phyloP scores from a whole-genome alignment of 2,888 invertebrate genomes.

The Chydorus sphaericus region DNA sequence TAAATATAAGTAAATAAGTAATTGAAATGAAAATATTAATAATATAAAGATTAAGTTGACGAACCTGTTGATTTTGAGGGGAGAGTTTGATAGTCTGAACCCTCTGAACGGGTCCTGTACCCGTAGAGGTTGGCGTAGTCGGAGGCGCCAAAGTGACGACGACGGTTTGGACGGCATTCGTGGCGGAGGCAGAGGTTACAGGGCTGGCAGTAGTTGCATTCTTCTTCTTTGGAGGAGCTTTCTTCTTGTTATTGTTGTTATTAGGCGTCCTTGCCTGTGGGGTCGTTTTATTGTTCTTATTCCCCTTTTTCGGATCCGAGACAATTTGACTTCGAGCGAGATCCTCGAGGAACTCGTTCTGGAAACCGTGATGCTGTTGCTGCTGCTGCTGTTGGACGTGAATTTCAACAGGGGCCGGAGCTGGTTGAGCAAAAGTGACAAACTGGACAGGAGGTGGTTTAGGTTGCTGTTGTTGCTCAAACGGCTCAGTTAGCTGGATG shows the following conservation, averaged over 20 bases:
- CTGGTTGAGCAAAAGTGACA: neutral
- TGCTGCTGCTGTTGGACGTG: neutral
- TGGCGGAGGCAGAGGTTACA: neutral
- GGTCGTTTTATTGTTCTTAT: slow-evolving; percentile 7
- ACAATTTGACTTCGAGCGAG: slow-evolving; percentile 15
- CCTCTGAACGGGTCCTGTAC: slow-evolving; percentile 27
- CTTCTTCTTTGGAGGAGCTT: neutral
- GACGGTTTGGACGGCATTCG: slow-evolving; percentile 11
- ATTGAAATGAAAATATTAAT: neutral
- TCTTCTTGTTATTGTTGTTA: slow-evolving; percentile 15
- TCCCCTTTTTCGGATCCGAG: slow-evolving; percentile 10
- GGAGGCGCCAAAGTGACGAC: neutral
- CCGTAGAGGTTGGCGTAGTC: neutral
- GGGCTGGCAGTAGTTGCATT: neutral
- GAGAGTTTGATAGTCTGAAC: slow-evolving; percentile 59
- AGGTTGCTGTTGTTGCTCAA: neutral
- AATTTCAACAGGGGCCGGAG: neutral
- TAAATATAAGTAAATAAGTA: slow-evolving; percentile 6
- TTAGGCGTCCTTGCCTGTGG: neutral
- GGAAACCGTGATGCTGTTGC: slow-evolving; percentile 13
- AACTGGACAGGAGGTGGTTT: neutral
- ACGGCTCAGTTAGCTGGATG: slow-evolving; percentile 2
- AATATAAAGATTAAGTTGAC: neutral
- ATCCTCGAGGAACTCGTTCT: slow-evolving; percentile 18
- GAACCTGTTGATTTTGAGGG: slow-evolving; percentile 51